Evolutionary conservation across 2,797 vertebrate species (phyloP), one percentile per base, ranked within the genome.

Genomic region (Rhinoraja longicauda): DNA sequence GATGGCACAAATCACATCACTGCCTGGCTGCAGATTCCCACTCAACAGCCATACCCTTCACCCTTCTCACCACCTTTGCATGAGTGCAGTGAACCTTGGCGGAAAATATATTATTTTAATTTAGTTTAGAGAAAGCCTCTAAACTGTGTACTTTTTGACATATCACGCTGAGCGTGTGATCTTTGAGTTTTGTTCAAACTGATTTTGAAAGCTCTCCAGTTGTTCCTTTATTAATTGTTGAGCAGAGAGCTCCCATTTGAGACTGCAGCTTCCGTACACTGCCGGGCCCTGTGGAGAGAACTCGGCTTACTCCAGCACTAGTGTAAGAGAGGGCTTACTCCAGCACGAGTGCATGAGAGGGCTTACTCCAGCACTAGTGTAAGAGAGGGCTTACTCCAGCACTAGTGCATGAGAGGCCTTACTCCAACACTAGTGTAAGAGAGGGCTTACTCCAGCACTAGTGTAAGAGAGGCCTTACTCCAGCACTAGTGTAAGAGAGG

Each of bases 1-100:
- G 70, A 53, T 26, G 67, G 92, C 70, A 73, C 70, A 92, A 75
- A 45, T 92, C 90, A 53, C 90, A 92, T 53, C 70, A 75, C 13
- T 24, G 24, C 70, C 70, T 67, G 70, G 53, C 36, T 73, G 39
- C 21, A 73, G 72, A 70, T 92, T 75, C 90, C 90, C 90, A 29
- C 24, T 39, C 39, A 53, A 92, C 70, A 57, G 10, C 29, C 4
- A 8, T 21, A 1, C 8, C 32, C 12, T 73, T 8, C 13, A 67
- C 45, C 67, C 53, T 32, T 21, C 36, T 8, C 45, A 7, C 4
- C 53, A 4, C 24, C 36, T 39, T 57, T 19, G 3, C 10, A 45
- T 75, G 75, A 73, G 7, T 53, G 67, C 8, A 73, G 10, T 21
- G 12, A 73, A 73, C 73, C 62, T 32, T 5, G 53, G 53, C 45